Percentiles rank a stretch among this genome's conserved stretches.
Conservation (phyloP, 2,113 vertebrate genomes). For the Pangasianodon gigas region DNA sequence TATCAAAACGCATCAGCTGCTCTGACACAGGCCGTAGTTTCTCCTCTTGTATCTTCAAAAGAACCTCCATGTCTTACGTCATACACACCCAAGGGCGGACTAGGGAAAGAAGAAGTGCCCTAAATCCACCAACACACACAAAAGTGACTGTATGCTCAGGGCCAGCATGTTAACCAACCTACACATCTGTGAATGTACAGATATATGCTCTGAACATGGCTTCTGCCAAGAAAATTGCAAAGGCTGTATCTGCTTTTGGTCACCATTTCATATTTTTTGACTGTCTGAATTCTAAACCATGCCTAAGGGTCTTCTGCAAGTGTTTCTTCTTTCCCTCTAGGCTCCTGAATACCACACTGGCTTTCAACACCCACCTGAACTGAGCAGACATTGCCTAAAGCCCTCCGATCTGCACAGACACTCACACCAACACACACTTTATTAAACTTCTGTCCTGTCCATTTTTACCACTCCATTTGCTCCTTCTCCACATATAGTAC, state of each 20-base stretch:
- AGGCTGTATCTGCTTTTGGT: not conserved
- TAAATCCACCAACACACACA: slow-evolving; percentile 10
- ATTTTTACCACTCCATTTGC: not conserved
- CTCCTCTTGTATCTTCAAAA: slow-evolving; percentile 18
- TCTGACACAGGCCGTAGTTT: not conserved
- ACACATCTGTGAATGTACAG: not conserved
- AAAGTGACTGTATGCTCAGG: not conserved
- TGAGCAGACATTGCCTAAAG: not conserved
- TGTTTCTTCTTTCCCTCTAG: not conserved
- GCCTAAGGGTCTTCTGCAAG: not conserved
- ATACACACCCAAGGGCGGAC: not conserved
- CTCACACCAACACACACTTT: not conserved
- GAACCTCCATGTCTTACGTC: not conserved
- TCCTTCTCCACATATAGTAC: not conserved
- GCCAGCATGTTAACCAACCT: not conserved
- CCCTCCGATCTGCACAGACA: not conserved
- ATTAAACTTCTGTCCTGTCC: not conserved
- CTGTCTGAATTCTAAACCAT: not conserved
- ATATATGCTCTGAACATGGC: not conserved
- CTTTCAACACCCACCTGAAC: not conserved
- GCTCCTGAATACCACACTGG: not conserved
- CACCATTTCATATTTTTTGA: not conserved
- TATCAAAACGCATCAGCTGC: slow-evolving; percentile 1
- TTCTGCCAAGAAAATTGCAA: not conserved
- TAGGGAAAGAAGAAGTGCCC: not conserved